Evolutionary conservation across 2,888 invertebrate genomes (phyloP), one percentile per base, ranked within the genome.

Genomic region (Plebejus melissa): DNA sequence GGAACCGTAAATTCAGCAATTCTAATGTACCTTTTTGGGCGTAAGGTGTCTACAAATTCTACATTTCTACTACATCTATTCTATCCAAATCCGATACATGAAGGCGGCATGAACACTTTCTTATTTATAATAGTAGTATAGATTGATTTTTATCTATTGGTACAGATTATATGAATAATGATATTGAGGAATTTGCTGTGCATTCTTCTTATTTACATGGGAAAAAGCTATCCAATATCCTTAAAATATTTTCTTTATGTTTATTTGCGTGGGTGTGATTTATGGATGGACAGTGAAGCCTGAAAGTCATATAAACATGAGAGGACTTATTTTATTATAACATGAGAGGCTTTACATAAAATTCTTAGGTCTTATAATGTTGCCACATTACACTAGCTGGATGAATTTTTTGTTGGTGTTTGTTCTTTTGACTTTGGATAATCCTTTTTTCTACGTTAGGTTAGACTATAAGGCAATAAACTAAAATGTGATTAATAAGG

Each of bases 241-340:
- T 65, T 7, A 65, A 60, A 60, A 16, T 65, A 36, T 65, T 32
- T 65, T 65, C 16, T 36, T 32, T 36, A 36, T 65, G 32, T 32
- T 65, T 65, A 4, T 65, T 65, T 32, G 65, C 65, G 65, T 65
- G 32, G 13, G 65, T 65, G 32, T 65, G 32, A 65, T 65, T 32
- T 65, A 65, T 65, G 6, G 4, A 36, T 36, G 3, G 60, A 4
- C 60, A 65, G 28, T 36, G 65, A 36, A 65, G 9, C 16, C 54
- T 16, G 9, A 11, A 22, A 3, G 65, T 65, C 13, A 16, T 65
- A 65, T 65, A 32, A 11, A 9, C 60, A 58, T 58, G 16, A 58
- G 28, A 60, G n/a, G 58, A 58, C 22, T 22, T 58, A 28, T 7
- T 22, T 22, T 22, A 58, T 22, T 22, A 22, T 22, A 22, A 22